Conservation (phyloP, 2,113 vertebrate genomes). For the Strix uralensis region DNA sequence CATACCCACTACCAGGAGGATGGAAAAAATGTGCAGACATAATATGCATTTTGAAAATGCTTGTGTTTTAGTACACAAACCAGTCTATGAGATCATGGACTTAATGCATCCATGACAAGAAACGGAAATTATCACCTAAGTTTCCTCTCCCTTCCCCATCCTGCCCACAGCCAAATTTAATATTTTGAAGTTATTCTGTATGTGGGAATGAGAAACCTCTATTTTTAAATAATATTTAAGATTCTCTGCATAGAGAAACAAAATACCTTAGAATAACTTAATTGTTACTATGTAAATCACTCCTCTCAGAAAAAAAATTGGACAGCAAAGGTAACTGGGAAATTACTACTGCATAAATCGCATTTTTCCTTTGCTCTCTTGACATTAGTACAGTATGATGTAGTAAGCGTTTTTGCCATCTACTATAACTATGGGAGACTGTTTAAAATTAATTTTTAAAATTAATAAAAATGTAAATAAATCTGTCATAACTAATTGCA, state of each 20-base stretch:
- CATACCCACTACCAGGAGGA: background rate
- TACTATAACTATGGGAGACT: background rate
- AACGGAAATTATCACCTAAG: background rate
- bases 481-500: background rate
- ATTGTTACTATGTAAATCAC: background rate
- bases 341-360: background rate
- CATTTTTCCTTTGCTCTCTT: background rate
- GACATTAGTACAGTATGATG: background rate
- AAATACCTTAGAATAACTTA: background rate
- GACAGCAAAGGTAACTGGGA: background rate
- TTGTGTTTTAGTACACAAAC: background rate
- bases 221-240: background rate
- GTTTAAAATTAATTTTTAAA: background rate
- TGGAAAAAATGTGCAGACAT: background rate
- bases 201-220: background rate
- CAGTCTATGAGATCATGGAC: background rate
- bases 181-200: background rate
- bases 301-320: background rate
- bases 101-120: background rate
- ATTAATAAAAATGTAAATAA: background rate
- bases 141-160: background rate
- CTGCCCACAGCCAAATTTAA: background rate
- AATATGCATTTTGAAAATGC: background rate
- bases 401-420: background rate
- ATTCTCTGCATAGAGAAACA: background rate